Percentiles rank a stretch among this genome's conserved stretches.
Conservation (phyloP, 2,888 invertebrate genomes). For the Xestia sexstrigata region DNA sequence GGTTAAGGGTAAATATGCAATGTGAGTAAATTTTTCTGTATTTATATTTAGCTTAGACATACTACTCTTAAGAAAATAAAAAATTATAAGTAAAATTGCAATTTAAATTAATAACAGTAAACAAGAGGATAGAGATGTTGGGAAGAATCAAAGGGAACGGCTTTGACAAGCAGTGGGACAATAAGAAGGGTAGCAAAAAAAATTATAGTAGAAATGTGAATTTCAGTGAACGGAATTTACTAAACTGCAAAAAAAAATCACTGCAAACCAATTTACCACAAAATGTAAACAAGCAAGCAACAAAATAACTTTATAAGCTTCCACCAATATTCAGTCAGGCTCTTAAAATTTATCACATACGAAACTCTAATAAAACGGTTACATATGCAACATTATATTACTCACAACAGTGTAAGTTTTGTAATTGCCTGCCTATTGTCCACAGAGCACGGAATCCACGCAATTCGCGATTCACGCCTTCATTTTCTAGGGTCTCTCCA, state of each 20-base stretch:
- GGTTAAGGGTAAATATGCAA: no score
- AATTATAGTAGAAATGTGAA: background rate
- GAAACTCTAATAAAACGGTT: slow-evolving; percentile 36
- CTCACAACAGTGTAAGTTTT: slow-evolving; percentile 59
- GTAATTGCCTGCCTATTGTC: slow-evolving; percentile 64
- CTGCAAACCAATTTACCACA: background rate
- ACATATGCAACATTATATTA: slow-evolving; percentile 49
- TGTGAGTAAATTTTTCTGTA: no score
- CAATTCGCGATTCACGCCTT: background rate
- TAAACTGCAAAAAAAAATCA: background rate
- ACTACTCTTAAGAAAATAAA: no score
- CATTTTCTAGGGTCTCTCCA: background rate
- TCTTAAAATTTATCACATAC: slow-evolving; percentile 41
- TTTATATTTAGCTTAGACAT: no score
- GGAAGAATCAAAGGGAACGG: no score
- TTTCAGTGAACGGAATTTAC: background rate
- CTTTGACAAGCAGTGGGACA: no score
- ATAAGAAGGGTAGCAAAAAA: no score
- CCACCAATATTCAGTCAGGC: slow-evolving; percentile 26
- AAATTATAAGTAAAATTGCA: no score
- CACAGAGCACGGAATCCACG: slow-evolving; percentile 20
- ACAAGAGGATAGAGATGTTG: no score
- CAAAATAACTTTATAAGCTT: slow-evolving; percentile 38
- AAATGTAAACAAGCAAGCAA: slow-evolving; percentile 24
- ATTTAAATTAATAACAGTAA: no score